Base-by-base conservation (phyloP, 2,797 vertebrate species). In the Enoplosus armatus region DNA sequence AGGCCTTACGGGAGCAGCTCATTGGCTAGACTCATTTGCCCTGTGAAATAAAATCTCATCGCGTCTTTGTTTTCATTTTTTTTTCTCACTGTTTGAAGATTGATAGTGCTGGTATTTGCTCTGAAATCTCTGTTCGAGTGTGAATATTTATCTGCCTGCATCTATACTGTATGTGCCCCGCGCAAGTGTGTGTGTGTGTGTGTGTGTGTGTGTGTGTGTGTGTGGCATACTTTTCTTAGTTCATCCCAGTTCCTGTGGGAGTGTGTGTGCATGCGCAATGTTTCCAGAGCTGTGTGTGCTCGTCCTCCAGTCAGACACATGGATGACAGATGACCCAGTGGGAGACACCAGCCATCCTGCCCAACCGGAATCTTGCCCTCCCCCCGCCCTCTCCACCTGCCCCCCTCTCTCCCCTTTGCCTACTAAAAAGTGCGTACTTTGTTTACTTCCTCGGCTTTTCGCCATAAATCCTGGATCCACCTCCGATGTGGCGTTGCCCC, bases 271-370 rank as follows among this genome's bases (percentile, higher is more conserved):
- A 75, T 77, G 78, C 24, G 45, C 74, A 58, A 75, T 82, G 77
- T 90, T 88, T 91, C 78, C 85, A 86, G 80, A 77, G 82, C 80
- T 79, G 84, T 87, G 84, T 90, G 84, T 85, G 86, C 86, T 89
- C 71, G 68, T 93, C 85, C 89, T 90, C 85, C 84, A 91, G 79
- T 90, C 89, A 93, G 91, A 94, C 93, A 93, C 91, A 93, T 93
- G 91, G 90, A 93, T 94, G 93, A 94, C 93, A 93, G 94, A 94
- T 92, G 91, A 93, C 90, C 93, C 91, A 89, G 87, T 92, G 91
- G 90, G 92, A 93, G 89, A 94, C 89, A 91, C 87, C 87, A 92
- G 84, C 88, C 92, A 93, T 93, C 92, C 92, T 92, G 93, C 90
- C 88, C 83, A 83, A 92, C 92, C 86, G 86, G 92, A 92, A 88